phyloP scores from a whole-genome alignment of 92 coral and sea anemone species.

The Palythoa grandiflora region DNA sequence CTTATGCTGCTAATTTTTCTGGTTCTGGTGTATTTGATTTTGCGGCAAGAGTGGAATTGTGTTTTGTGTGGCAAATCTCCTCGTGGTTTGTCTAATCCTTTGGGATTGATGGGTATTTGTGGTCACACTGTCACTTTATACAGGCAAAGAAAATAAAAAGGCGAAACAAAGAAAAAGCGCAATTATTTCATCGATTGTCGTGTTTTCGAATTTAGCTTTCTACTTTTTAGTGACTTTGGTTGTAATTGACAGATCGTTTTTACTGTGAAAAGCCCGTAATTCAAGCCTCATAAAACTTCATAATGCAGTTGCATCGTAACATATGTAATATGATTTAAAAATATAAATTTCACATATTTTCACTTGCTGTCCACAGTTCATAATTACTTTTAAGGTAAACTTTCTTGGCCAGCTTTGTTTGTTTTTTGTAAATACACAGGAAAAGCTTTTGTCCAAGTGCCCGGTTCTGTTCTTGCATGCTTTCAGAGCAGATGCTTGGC shows the following conservation, averaged over 20 bases:
- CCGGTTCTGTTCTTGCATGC: slow-evolving; percentile 38
- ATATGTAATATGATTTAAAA: neutral
- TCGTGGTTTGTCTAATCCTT: neutral
- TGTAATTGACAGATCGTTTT: too few species aligned
- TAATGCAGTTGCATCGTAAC: neutral
- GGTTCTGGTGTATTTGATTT: neutral
- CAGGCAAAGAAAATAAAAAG: neutral
- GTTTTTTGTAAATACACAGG: slow-evolving; percentile 27
- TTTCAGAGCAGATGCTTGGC: slow-evolving; percentile 12
- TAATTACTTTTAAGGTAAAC: slow-evolving; percentile 40
- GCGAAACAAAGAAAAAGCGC: neutral
- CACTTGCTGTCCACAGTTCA: slow-evolving; percentile 22
- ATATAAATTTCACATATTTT: slow-evolving; percentile 10
- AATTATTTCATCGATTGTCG: neutral
- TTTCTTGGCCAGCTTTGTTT: slow-evolving; percentile 24
- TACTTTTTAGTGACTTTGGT: neutral
- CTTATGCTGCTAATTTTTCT: neutral
- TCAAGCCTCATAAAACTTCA: neutral
- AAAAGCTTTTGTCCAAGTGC: slow-evolving; percentile 11
- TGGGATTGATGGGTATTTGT: neutral
- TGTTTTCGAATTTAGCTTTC: neutral
- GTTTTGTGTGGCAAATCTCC: slow-evolving; percentile 34
- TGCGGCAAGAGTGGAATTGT: neutral
- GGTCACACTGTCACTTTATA: slow-evolving; percentile 1
- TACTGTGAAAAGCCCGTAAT: neutral